These are phyloP conservation scores for Choristoneura rosaceana DNA, from an alignment of 2,888 invertebrate genomes.

Conservation along the genomic window DNA sequence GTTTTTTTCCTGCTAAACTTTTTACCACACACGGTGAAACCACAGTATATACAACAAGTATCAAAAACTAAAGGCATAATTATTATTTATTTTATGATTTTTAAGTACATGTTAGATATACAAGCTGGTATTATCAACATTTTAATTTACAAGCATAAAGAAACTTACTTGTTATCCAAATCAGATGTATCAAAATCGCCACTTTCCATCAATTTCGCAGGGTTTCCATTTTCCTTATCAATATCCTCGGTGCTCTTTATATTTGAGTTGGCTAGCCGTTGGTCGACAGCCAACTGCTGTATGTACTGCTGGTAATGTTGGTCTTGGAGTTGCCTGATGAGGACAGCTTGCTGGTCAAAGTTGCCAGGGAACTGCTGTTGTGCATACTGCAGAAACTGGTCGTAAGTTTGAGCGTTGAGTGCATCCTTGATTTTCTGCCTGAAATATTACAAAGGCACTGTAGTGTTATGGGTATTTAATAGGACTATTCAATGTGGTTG, in stretches of 20 bases:
- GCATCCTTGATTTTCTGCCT: slow-evolving; percentile 97
- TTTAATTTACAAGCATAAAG: neutral
- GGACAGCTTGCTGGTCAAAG: slow-evolving; percentile 95
- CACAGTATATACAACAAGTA: no score
- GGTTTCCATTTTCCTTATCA: slow-evolving; percentile 54
- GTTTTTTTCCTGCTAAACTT: no score
- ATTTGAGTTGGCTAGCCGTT: slow-evolving; percentile 71
- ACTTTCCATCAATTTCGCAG: slow-evolving; percentile 57
- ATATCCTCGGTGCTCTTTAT: slow-evolving; percentile 59
- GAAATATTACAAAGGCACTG: slow-evolving; percentile 44
- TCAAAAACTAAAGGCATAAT: no score
- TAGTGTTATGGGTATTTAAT: neutral
- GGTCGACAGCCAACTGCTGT: slow-evolving; percentile 92
- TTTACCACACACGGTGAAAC: no score
- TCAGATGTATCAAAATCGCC: slow-evolving; percentile 69
- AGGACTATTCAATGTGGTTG: neutral
- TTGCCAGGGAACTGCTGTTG: slow-evolving; percentile 96
- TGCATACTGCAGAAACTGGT: slow-evolving; percentile 94
- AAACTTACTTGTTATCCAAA: slow-evolving; percentile 70
- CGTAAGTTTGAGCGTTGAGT: slow-evolving; percentile 96
- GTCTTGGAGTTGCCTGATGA: slow-evolving; percentile 98
- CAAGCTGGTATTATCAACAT: neutral
- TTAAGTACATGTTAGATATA: no score
- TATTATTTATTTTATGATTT: no score
- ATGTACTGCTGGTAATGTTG: slow-evolving; percentile 99